Evolutionary conservation across 1,140 invertebrate species (phyloP), one percentile per base, ranked within the genome.

Genomic region (Tetramorium alpestre): DNA sequence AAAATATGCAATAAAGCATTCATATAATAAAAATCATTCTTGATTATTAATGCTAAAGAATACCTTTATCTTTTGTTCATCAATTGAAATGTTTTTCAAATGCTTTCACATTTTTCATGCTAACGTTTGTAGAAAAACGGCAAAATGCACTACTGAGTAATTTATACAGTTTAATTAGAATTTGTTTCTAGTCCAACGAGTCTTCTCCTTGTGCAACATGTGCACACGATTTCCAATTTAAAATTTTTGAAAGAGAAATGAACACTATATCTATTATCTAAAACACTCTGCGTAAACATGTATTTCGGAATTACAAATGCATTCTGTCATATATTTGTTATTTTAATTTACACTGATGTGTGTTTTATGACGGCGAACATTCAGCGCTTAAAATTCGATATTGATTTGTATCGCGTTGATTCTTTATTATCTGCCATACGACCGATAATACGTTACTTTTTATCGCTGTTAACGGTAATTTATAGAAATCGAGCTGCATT

Each of bases 331-430:
- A 33, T 33, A 72, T 33, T 47, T 73, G 16, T 49, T 49, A 73
- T 60, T 60, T 84, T 58, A 49, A 56, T 81, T 58, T 44, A 72
- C 28, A 47, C 5, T 41, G 67, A 82, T 56, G 13, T 18, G 22
- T 41, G 47, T 69, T 69, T 41, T 33, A 41, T 33, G 13, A 72
- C 5, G 11, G n/a, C 33, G 13, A 73, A 28, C 18, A 73, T 7
- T 47, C 18, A 44, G 16, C 13, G 25, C 47, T 73, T 47, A 62
- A 84, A 84, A 49, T 60, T 84, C 13, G n/a, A 58, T 82, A 60
- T 33, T 11, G 13, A 82, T 47, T 72, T 4, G 6, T 44, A 82
- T 25, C 64, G 18, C 25, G 5, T 41, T 13, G n/a, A 44, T 4
- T 28, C 38, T 73, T 33, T 60, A 73, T 73, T 73, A 73, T 60